These are phyloP conservation scores for Apostichopus californicus DNA, from an alignment of 35 echinoderm and acorn worm species.

Conservation along the genomic window DNA sequence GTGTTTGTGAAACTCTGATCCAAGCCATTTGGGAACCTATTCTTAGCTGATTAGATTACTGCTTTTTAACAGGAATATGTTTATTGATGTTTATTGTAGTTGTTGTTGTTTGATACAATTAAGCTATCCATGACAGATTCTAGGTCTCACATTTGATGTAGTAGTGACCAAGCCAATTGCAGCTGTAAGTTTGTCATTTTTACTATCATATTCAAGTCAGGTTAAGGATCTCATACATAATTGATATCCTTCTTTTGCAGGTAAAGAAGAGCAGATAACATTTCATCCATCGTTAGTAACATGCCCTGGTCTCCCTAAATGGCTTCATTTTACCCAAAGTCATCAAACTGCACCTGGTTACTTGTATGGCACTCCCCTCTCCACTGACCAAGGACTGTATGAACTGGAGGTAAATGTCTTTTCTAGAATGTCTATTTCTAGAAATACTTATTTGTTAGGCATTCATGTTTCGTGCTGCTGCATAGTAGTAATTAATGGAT, in stretches of 20 bases:
- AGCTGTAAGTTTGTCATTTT: too few species aligned
- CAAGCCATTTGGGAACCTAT: too few species aligned
- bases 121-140: too few species aligned
- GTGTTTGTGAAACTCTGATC: too few species aligned
- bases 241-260: background rate
- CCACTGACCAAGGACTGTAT: background rate
- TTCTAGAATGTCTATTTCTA: background rate
- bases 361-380: constrained; percentile 11
- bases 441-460: background rate
- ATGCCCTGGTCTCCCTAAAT: constrained; percentile 12
- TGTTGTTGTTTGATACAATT: too few species aligned
- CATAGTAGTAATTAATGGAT: background rate
- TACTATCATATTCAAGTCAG: too few species aligned
- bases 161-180: too few species aligned
- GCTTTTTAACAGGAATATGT: too few species aligned
- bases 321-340: background rate
- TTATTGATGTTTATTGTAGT: too few species aligned
- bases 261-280: background rate
- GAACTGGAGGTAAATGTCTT: constrained; percentile 30
- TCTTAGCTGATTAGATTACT: too few species aligned
- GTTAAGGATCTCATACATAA: too few species aligned
- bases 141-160: too few species aligned
- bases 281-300: constrained; percentile 24
- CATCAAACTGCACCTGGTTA: constrained; percentile 9
- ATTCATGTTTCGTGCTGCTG: background rate